Evolutionary conservation across 2,888 invertebrate genomes (phyloP).

Genomic region (Hyposoter didymator): DNA sequence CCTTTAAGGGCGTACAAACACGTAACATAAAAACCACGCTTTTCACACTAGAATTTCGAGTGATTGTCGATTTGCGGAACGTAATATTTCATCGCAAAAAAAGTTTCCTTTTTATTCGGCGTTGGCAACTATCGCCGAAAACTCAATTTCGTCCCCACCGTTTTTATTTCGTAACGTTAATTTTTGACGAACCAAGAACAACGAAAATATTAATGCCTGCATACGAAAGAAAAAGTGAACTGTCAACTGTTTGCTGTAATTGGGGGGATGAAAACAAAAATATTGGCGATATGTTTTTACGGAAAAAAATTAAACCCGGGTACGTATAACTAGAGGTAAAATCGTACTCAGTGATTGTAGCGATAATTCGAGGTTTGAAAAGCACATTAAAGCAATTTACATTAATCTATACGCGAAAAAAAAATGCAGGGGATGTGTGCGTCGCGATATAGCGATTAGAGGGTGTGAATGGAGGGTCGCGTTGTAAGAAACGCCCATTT

Average conservation of each 20-base stretch:
- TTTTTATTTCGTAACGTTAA: not conserved
- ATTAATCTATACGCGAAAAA: not conserved
- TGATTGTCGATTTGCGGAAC: not conserved
- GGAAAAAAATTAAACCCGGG: not conserved
- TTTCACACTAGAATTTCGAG: not conserved
- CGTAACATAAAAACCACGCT: too few species aligned
- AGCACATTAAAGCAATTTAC: conserved; percentile 30
- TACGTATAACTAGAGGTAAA: conserved; percentile 2
- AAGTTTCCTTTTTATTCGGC: too few species aligned
- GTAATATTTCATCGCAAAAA: not conserved
- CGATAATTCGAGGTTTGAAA: conserved; percentile 50
- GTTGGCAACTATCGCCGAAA: not conserved
- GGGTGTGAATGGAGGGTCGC: conserved; percentile 65
- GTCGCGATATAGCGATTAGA: conserved; percentile 63
- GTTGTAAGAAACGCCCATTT: conserved; percentile 61
- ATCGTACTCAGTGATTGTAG: conserved; percentile 41
- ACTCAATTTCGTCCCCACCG: not conserved
- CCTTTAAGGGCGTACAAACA: too few species aligned
- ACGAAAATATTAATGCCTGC: not conserved
- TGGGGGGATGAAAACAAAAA: not conserved
- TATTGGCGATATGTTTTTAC: not conserved
- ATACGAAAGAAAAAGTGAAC: conserved; percentile 1
- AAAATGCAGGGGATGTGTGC: conserved; percentile 38
- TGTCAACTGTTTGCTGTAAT: not conserved
- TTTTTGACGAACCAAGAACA: not conserved